Percentiles rank a stretch among this genome's conserved stretches.
These are phyloP conservation scores for Calameuta idolon DNA, from an alignment of 2,888 invertebrate species.

Conservation along the genomic window DNA sequence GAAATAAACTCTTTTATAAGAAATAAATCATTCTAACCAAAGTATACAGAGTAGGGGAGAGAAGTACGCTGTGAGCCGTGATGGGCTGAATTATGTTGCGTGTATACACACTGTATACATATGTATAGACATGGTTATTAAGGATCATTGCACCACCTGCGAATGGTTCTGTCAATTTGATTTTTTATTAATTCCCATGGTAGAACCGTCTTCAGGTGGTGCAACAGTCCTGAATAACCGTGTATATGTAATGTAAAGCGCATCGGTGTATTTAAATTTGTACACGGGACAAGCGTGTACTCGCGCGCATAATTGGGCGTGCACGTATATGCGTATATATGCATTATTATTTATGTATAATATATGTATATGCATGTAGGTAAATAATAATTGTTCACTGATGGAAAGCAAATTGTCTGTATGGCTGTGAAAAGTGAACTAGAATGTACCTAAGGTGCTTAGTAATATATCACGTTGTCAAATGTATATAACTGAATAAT, in stretches of 20 bases:
- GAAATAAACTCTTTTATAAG: constrained; percentile 24
- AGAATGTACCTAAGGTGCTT: constrained; percentile 67
- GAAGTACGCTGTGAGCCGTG: constrained; percentile 21
- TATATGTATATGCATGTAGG: constrained; percentile 36
- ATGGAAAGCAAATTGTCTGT: constrained; percentile 66
- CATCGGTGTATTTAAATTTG: background rate
- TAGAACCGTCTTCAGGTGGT: too few species aligned
- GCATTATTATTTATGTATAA: constrained; percentile 12
- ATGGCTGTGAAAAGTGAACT: constrained; percentile 69
- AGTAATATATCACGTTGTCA: constrained; percentile 61
- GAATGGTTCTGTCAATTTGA: too few species aligned
- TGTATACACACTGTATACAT: constrained; percentile 20
- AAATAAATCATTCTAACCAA: constrained; percentile 52
- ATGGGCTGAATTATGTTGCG: constrained; percentile 13
- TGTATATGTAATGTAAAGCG: constrained; percentile 28
- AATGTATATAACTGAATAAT: constrained; percentile 65
- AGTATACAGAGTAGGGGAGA: constrained; percentile 46
- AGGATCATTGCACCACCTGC: background rate
- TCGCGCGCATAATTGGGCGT: background rate
- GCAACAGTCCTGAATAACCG: too few species aligned
- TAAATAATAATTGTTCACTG: constrained; percentile 62
- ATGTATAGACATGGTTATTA: constrained; percentile 31
- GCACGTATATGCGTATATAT: constrained; percentile 16
- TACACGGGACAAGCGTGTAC: background rate
- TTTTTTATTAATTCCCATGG: too few species aligned